Evolutionary conservation across 2,888 invertebrate genomes (phyloP).

Genomic region (Synanthedon formicaeformis): DNA sequence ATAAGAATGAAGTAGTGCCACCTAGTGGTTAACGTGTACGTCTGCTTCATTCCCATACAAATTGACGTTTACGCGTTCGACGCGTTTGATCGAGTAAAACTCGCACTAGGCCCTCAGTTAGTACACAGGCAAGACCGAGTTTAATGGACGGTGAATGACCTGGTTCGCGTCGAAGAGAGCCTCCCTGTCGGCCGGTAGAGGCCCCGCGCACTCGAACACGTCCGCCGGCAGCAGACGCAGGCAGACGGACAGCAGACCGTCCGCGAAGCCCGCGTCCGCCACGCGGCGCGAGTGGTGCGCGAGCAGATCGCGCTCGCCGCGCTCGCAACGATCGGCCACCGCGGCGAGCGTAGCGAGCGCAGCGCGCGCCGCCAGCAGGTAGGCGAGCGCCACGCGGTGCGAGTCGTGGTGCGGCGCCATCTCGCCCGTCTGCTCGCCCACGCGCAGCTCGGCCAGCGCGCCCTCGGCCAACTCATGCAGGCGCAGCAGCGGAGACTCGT

Average conservation of each 20-base stretch:
- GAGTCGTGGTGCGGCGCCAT: conserved; percentile 75
- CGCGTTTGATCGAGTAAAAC: too few species aligned
- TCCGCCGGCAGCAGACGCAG: conserved; percentile 82
- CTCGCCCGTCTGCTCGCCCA: conserved; percentile 70
- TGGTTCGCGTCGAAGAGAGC: conserved; percentile 9
- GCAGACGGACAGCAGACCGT: conserved; percentile 70
- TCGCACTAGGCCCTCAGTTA: too few species aligned
- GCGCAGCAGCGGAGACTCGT: neutral
- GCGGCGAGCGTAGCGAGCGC: conserved; percentile 40
- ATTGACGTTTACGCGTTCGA: too few species aligned
- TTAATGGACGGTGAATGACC: neutral
- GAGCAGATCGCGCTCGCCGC: too few species aligned
- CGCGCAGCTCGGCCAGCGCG: conserved; percentile 50
- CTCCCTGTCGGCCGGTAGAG: conserved; percentile 57
- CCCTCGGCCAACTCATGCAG: neutral
- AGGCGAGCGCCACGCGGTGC: conserved; percentile 73
- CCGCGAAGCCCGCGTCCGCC: conserved; percentile 16
- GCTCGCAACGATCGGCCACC: conserved; percentile 60
- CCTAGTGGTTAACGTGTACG: too few species aligned
- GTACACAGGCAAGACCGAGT: too few species aligned
- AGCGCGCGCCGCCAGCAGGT: conserved; percentile 72
- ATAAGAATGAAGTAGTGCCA: too few species aligned
- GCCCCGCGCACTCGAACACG: conserved; percentile 74
- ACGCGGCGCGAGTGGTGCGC: conserved; percentile 76
- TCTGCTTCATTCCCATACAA: too few species aligned